Base-by-base conservation (phyloP, 2,113 vertebrate species). In the Nicator chloris region DNA sequence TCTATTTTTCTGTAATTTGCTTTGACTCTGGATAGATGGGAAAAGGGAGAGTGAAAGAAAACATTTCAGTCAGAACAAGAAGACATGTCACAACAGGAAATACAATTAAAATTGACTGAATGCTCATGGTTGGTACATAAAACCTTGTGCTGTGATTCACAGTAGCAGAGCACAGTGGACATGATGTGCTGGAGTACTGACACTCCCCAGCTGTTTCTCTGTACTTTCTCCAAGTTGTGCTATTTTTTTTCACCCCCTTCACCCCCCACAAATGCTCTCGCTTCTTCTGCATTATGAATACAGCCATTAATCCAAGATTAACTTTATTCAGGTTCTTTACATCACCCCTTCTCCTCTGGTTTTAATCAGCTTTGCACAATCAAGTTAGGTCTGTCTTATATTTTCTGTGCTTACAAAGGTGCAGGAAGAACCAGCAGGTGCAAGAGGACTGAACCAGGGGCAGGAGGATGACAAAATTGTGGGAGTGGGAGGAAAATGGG, bases 41-140 rank as follows among this genome's bases (percentile, higher is more conserved):
- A 80, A 83, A 92, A 81, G 61, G 76, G 75, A 66, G 73, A 90
- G 49, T 47, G 72, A 77, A 96, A 97, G 92, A 94, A 97, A 97
- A 97, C 92, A 92, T 85, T 97, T 97, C 90, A 94, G 82, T 92
- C 93, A 88, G 89, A 86, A 70, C 88, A 96, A 80, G 82, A 96
- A 95, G 91, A 61, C 95, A 83, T 96, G 95, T 96, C 87, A 95
- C 91, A 96, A 96, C 70, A 80, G 37, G 71, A 91, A 97, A 80
- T 90, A 80, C 88, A 93, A 88, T 94, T 97, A 91, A 95, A 93
- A 87, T 59, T 65, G 95, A 95, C 88, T 82, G 81, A 86, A 78
- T 51, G 59, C 72, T 95, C 91, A 73, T 82, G 37, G 70, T 57
- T 77, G 90, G 79, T 84, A 90, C 83, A 89, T 53, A 82, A 91